Evolutionary conservation across 2,888 invertebrate species (phyloP).

Genomic region (Thyatira batis): DNA sequence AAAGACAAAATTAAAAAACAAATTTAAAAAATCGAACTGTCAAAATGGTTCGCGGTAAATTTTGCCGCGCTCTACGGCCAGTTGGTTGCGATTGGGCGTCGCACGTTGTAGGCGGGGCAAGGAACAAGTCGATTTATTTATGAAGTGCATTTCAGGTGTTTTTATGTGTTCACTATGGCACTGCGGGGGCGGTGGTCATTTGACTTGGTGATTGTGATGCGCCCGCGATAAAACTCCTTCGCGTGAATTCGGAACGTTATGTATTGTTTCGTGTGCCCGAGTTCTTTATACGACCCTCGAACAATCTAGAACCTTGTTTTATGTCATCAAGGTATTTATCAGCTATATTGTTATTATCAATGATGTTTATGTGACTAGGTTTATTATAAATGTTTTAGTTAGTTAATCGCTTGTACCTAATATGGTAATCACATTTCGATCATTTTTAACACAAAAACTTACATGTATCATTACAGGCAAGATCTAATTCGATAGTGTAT

Average conservation of each 20-base stretch:
- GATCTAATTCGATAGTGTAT: too few species aligned
- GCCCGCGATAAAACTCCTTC: conserved; percentile 15
- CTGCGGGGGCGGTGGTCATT: conserved; percentile 51
- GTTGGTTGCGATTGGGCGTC: conserved; percentile 55
- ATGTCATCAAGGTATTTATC: too few species aligned
- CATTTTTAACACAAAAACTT: too few species aligned
- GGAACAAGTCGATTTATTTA: conserved; percentile 73
- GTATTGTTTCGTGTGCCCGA: background rate
- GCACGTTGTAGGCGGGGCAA: conserved; percentile 64
- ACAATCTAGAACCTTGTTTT: too few species aligned
- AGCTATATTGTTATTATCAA: too few species aligned
- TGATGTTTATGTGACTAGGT: background rate
- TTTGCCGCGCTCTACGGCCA: conserved; percentile 56
- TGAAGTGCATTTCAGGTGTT: conserved; percentile 67
- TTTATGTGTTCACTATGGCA: conserved; percentile 46
- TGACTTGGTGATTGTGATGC: conserved; percentile 53
- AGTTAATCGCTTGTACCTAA: background rate
- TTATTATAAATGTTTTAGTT: background rate
- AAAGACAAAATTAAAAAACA: conserved; percentile 53
- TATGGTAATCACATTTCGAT: too few species aligned
- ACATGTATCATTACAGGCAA: too few species aligned
- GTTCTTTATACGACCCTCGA: too few species aligned
- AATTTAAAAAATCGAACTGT: conserved; percentile 74
- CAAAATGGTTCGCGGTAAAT: conserved; percentile 78
- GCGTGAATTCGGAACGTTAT: conserved; percentile 10